Evolutionary conservation across 2,888 invertebrate genomes (phyloP).

Genomic region (Spisula subtruncata): DNA sequence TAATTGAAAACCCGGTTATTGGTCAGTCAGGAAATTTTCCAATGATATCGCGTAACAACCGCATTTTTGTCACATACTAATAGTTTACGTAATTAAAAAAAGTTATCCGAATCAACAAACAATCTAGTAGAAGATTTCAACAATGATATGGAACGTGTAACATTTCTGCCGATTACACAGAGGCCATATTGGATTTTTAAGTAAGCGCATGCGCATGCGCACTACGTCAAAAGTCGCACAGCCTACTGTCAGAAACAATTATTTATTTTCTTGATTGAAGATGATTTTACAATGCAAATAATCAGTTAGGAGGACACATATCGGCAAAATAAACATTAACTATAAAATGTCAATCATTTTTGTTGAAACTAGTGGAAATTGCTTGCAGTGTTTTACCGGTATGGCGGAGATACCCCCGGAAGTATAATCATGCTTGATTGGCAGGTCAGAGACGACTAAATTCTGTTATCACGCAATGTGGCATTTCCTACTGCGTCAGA

Average conservation of each 20-base stretch:
- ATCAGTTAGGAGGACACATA: background rate
- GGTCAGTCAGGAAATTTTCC: too few species aligned
- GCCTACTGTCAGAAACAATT: slow-evolving; percentile 11
- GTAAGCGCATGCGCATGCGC: slow-evolving; percentile 6
- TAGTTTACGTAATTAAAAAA: too few species aligned
- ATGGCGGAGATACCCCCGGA: background rate
- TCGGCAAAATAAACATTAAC: slow-evolving; percentile 26
- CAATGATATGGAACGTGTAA: background rate
- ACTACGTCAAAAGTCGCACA: background rate
- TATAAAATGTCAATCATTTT: slow-evolving; percentile 9
- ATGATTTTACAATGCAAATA: background rate
- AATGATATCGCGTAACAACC: too few species aligned
- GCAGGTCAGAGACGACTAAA: slow-evolving; percentile 10
- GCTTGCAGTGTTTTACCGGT: slow-evolving; percentile 3
- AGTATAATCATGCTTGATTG: background rate
- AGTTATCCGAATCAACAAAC: too few species aligned
- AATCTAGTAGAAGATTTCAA: background rate
- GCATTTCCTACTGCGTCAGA: background rate
- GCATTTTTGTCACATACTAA: too few species aligned
- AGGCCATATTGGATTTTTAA: background rate
- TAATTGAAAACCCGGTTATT: too few species aligned
- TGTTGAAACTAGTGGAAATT: background rate
- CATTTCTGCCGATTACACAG: background rate
- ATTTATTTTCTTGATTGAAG: slow-evolving; percentile 7
- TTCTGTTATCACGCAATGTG: slow-evolving; percentile 19